A percentile compares a stretch with the other conserved stretches of the same genome.
Conservation (phyloP, 2,888 invertebrate species). For the Hypsopygia costalis region DNA sequence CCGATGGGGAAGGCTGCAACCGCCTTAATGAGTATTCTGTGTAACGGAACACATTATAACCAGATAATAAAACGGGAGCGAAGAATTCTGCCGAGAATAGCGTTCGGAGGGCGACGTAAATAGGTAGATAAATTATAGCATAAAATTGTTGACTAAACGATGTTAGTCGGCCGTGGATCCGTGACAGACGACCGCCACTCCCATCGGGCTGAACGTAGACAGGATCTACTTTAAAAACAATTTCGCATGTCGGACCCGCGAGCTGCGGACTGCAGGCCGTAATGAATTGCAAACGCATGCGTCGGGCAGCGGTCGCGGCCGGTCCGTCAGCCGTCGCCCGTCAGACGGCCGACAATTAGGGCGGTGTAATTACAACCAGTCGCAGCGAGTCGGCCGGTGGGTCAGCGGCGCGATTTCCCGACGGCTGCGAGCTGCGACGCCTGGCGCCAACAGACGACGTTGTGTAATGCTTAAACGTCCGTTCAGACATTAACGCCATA, state of each 20-base stretch:
- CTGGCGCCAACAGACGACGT: conserved; percentile 64
- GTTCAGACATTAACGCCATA: conserved; percentile 52
- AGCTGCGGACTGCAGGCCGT: conserved; percentile 32
- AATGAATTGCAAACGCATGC: conserved; percentile 65
- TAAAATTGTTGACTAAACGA: conserved; percentile 36
- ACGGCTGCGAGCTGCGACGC: conserved; percentile 41
- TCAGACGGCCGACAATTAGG: conserved; percentile 53
- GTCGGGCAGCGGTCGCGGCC: neutral
- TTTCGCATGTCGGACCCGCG: conserved; percentile 56
- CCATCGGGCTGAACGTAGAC: conserved; percentile 44
- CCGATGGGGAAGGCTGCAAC: conserved; percentile 16
- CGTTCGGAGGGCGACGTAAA: conserved; percentile 5
- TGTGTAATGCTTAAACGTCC: conserved; percentile 69
- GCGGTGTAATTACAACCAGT: conserved; percentile 70
- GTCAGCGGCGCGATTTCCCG: conserved; percentile 74
- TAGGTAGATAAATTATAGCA: conserved; percentile 8
- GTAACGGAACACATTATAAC: conserved; percentile 37
- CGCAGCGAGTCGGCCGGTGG: conserved; percentile 65
- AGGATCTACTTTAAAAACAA: conserved; percentile 68
- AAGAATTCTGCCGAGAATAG: conserved; percentile 8
- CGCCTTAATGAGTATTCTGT: conserved; percentile 28
- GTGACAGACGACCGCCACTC: conserved; percentile 48
- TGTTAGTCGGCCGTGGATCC: conserved; percentile 52
- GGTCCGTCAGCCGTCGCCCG: conserved; percentile 7
- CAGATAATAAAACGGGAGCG: conserved; percentile 12